Conservation (phyloP, 1,140 invertebrate genomes). For the Drosophila lowei region DNA sequence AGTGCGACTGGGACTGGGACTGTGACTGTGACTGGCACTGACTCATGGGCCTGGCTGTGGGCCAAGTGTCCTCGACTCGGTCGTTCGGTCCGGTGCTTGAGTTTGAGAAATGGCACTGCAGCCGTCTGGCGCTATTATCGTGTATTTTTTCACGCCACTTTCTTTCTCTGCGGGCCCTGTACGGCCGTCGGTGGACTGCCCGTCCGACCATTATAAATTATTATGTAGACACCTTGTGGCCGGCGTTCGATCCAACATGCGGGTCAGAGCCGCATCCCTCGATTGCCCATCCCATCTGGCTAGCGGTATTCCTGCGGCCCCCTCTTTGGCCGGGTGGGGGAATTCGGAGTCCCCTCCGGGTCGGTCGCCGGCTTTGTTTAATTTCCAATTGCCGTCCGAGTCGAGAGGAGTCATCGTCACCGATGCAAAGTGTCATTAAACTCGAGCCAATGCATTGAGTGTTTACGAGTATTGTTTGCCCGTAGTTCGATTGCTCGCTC, state of each 20-base stretch:
- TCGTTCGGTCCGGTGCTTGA: slow-evolving; percentile 41
- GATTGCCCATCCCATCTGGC: slow-evolving; percentile 2
- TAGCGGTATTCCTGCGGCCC: too few relatives aligned
- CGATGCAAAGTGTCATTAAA: slow-evolving; percentile 50
- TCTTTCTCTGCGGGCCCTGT: slow-evolving; percentile 20
- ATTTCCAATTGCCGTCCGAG: slow-evolving; percentile 42
- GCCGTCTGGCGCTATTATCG: slow-evolving; percentile 49
- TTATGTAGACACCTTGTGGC: slow-evolving; percentile 52
- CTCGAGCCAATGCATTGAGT: slow-evolving; percentile 55
- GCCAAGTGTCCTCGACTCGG: slow-evolving; percentile 31
- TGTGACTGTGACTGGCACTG: slow-evolving; percentile 3
- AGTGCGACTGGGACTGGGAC: neutral
- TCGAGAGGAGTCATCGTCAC: slow-evolving; percentile 40
- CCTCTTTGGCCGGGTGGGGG: too few relatives aligned
- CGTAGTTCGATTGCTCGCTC: slow-evolving; percentile 25
- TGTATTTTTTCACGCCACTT: slow-evolving; percentile 38
- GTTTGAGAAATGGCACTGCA: slow-evolving; percentile 57
- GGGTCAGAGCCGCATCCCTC: slow-evolving; percentile 1
- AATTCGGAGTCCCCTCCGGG: too few relatives aligned
- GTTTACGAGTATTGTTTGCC: slow-evolving; percentile 39
- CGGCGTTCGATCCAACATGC: slow-evolving; percentile 38
- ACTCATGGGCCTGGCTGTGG: slow-evolving; percentile 27
- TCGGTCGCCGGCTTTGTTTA: slow-evolving; percentile 41
- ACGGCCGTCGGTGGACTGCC: slow-evolving; percentile 28
- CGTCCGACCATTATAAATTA: slow-evolving; percentile 54